Evolutionary conservation across 1,140 invertebrate genomes (phyloP).

Genomic region (Drosophila guanche): DNA sequence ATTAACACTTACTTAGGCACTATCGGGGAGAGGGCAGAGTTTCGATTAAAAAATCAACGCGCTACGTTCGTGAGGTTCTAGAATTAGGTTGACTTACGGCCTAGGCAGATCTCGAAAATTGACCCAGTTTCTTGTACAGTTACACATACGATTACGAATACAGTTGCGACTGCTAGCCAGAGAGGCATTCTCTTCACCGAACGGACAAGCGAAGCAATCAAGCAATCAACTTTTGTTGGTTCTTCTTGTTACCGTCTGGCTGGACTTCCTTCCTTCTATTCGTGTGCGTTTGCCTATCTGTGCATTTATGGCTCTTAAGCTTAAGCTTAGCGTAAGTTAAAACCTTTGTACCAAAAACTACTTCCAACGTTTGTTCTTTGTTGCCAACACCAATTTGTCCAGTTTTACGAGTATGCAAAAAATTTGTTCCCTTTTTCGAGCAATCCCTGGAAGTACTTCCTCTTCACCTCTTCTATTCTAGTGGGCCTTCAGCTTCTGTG

Average conservation of each 20-base stretch:
- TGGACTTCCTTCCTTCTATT: conserved; percentile 12
- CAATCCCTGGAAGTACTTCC: conserved; percentile 48
- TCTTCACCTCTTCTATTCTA: conserved; percentile 25
- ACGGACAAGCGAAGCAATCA: conserved; percentile 51
- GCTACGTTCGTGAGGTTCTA: conserved; percentile 58
- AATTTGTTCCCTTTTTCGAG: conserved; percentile 44
- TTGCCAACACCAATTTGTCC: conserved; percentile 73
- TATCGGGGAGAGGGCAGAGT: conserved; percentile 28
- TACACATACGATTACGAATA: conserved; percentile 32
- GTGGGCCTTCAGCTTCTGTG: conserved; percentile 65
- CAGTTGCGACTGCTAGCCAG: conserved; percentile 6
- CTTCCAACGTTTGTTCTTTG: conserved; percentile 53
- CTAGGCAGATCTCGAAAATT: conserved; percentile 76
- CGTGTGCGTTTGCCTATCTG: conserved; percentile 30
- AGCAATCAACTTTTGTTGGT: conserved; percentile 35
- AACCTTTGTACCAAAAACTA: conserved; percentile 79
- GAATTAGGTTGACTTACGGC: conserved; percentile 69
- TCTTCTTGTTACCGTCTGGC: conserved; percentile 14
- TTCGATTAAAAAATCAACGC: conserved; percentile 45
- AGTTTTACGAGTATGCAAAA: conserved; percentile 40
- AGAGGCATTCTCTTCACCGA: conserved; percentile 4
- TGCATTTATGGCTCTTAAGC: conserved; percentile 71
- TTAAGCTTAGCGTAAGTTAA: conserved; percentile 64
- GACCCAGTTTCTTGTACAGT: conserved; percentile 70
- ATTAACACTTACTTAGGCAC: conserved; percentile 65